phyloP scores from a whole-genome alignment of 2,888 invertebrate genomes.

The Tetranychus piercei region DNA sequence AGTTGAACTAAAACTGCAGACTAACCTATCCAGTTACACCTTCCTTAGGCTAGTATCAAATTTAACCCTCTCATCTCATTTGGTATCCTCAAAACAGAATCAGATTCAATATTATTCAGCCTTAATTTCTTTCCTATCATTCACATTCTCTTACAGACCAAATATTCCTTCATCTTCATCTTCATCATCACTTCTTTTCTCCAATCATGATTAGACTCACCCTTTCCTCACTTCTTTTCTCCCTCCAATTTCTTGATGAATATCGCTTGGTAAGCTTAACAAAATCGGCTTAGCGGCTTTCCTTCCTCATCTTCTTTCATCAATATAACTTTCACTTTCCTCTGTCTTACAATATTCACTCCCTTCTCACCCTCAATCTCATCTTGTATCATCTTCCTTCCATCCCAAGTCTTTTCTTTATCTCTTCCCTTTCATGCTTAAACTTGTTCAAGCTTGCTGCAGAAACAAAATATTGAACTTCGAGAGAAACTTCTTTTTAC shows the following conservation, averaged over 20 bases:
- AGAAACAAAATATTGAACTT: not conserved
- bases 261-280: not conserved
- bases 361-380: not conserved
- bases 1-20: not conserved
- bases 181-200: not conserved
- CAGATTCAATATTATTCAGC: not conserved
- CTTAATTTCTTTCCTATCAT: not conserved
- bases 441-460: not conserved
- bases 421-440: not conserved
- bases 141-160: not conserved
- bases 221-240: not conserved
- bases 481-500: not conserved
- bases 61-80: not conserved
- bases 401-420: not conserved
- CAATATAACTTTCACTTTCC: not conserved
- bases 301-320: not conserved
- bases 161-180: not conserved
- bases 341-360: not conserved
- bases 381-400: not conserved
- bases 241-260: not conserved
- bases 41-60: not conserved
- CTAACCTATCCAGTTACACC: not conserved
- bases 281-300: slow-evolving; percentile 1
- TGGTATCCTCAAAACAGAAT: not conserved
- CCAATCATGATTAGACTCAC: not conserved